phyloP scores from a whole-genome alignment of 2,113 vertebrate species.

The Sapajus apella region DNA sequence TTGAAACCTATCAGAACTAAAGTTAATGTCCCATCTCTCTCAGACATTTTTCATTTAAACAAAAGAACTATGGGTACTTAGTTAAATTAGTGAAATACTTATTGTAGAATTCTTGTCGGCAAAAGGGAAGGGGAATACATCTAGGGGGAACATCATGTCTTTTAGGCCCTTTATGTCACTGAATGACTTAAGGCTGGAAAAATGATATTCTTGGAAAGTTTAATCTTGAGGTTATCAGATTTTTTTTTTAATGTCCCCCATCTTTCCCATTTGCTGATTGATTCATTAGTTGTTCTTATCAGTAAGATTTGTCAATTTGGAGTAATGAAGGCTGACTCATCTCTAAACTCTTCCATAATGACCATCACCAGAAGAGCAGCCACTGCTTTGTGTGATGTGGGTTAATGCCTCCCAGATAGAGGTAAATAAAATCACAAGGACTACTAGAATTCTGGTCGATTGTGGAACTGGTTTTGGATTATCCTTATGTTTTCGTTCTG shows the following conservation, averaged over 20 bases:
- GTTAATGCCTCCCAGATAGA: not conserved
- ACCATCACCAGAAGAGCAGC: not conserved
- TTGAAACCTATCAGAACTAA: conserved; percentile 30
- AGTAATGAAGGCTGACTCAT: not conserved
- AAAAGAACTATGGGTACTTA: not conserved
- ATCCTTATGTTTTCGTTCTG: conserved; percentile 32
- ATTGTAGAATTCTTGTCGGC: conserved; percentile 17
- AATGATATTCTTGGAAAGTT: not conserved
- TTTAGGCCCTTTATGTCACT: not conserved
- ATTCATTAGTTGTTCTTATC: not conserved
- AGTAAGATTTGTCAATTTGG: not conserved
- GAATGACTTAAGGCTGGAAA: not conserved
- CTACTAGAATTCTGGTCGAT: not conserved
- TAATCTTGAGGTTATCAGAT: conserved; percentile 41
- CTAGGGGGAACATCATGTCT: not conserved
- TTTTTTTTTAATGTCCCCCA: not conserved
- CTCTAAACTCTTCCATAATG: not conserved
- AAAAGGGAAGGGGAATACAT: not conserved
- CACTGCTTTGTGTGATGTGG: not conserved
- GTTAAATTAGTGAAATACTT: conserved; percentile 9
- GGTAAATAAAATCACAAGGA: not conserved
- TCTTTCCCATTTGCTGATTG: conserved; percentile 25
- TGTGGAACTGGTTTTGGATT: conserved; percentile 24
- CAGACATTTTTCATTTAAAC: not conserved
- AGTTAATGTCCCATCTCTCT: not conserved